Conservation (phyloP, 2,888 invertebrate species). For the Labia minor region DNA sequence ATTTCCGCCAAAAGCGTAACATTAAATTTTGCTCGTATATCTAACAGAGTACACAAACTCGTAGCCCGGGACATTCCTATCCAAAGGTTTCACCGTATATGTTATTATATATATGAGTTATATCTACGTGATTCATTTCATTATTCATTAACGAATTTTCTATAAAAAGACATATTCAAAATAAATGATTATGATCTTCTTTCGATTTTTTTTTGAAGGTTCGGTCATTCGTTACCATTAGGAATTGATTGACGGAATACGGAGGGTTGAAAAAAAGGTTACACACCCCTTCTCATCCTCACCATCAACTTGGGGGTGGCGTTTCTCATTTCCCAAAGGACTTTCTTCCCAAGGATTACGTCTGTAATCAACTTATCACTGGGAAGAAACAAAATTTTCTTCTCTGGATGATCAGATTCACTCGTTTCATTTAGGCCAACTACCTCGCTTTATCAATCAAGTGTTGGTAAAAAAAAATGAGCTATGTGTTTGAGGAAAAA, state of each 20-base stretch:
- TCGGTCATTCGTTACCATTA: neutral
- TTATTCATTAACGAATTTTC: neutral
- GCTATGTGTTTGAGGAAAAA: neutral
- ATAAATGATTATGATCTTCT: neutral
- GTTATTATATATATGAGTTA: no score
- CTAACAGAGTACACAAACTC: no score
- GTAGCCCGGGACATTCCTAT: no score
- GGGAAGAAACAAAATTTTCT: neutral
- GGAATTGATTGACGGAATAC: neutral
- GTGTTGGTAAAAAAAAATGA: neutral
- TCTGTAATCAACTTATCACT: neutral
- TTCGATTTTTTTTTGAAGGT: neutral
- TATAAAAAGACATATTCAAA: neutral
- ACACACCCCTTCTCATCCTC: no score
- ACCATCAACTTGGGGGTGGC: no score
- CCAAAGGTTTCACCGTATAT: no score
- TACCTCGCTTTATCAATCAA: conserved; percentile 1
- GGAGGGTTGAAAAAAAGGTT: neutral
- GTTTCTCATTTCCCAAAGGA: no score
- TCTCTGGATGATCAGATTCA: neutral
- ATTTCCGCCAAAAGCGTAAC: no score
- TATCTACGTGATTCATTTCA: neutral
- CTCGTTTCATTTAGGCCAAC: neutral
- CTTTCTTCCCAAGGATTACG: neutral
- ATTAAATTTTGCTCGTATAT: no score